Base-by-base conservation (phyloP, 2,888 invertebrate genomes). In the Heterodera filipjevi region DNA sequence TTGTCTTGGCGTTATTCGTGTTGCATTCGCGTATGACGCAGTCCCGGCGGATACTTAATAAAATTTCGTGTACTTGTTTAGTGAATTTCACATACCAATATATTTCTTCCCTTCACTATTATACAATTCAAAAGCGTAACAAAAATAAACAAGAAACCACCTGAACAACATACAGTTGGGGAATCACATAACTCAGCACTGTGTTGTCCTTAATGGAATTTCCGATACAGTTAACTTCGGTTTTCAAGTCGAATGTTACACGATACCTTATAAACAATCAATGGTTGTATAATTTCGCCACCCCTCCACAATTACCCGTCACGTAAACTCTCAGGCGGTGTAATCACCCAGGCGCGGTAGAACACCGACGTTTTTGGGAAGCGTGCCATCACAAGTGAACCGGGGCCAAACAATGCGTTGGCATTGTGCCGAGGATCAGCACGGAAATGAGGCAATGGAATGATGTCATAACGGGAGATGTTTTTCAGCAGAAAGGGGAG, bases 351-450 rank as follows among this genome's bases (percentile, higher is more conserved):
- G 2, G 33, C 32, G 35, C 68, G 68, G 33, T 68, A 68, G 22
- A 68, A 68, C 68, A 68, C 68, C 68, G 68, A 35, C 68, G 68
- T 35, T 35, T 68, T 35, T 1, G 68, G 32, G 32, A 68, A 68
- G 32, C 68, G 32, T 19, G 68, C 68, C 68, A 68, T 32, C 32
- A 68, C 68, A 22, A 68, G 22, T 12, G 68, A 68, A 14, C 68
- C 68, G 68, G 68, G 68, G 16, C 68, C 68, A 33, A 68, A 68
- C 33, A 68, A 32, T 14, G 68, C 68, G n/a, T 33, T 68, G 33
- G 33, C 33, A 32, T 68, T 32, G 68, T 68, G 68, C 19, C 68
- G 68, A 33, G 68, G 68, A 22, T 68, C 68, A 19, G 33, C 68
- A 35, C 68, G 32, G 33, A 35, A 68, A 22, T 22, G 16, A 14